These are phyloP conservation scores for Denticeps clupeoides DNA, from an alignment of 2,797 vertebrate genomes.

Conservation along the genomic window DNA sequence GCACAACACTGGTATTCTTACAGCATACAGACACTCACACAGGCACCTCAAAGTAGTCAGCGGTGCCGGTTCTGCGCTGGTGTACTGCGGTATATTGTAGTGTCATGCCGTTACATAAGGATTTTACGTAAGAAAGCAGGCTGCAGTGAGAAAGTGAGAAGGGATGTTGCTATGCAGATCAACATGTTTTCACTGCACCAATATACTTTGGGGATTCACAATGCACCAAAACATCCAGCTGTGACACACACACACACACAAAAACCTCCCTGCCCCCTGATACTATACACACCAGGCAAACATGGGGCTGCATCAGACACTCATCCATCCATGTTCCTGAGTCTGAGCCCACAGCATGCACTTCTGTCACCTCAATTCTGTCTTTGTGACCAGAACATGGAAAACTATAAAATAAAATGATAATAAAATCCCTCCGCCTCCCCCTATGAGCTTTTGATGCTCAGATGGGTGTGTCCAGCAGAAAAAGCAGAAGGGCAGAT, in stretches of 20 bases:
- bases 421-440: no score
- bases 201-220: constrained; percentile 51
- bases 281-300: no score
- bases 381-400: no score
- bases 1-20: background rate
- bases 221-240: constrained; percentile 50
- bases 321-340: no score
- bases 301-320: no score
- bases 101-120: constrained; percentile 59
- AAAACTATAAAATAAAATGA: no score
- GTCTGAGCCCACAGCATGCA: no score
- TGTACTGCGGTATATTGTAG: constrained; percentile 40
- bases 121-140: constrained; percentile 55
- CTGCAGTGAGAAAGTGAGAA: constrained; percentile 10
- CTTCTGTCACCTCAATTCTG: no score
- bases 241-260: constrained; percentile 19
- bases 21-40: constrained; percentile 13
- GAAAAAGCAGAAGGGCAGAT: constrained; percentile 1
- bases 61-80: constrained; percentile 40
- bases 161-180: background rate
- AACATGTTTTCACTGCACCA: constrained; percentile 37
- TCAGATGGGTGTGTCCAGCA: constrained; percentile 3
- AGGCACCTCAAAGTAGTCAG: constrained; percentile 29
- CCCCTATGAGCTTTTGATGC: no score
- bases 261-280: background rate